phyloP scores from a whole-genome alignment of 2,888 invertebrate genomes.

The Scaptomyza parva region DNA sequence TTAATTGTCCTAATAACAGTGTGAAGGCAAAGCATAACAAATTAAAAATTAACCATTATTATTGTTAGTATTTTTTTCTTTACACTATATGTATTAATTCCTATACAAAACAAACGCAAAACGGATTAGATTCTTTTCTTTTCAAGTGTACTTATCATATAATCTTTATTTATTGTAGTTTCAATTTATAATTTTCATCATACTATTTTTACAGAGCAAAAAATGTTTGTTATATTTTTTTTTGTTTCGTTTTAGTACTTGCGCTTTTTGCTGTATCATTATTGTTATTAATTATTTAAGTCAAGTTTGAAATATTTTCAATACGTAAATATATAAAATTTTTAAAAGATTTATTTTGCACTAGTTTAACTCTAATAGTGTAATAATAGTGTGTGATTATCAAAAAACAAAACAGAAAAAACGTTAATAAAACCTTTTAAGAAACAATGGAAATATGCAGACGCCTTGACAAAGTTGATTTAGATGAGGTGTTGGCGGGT shows the following conservation, averaged over 20 bases:
- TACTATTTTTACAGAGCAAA: conserved; percentile 37
- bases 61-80: background rate
- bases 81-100: conserved; percentile 30
- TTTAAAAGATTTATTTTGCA: conserved; percentile 61
- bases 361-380: conserved; percentile 81
- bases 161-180: conserved; percentile 13
- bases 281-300: conserved; percentile 38
- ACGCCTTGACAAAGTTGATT: conserved; percentile 32
- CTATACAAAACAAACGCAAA: conserved; percentile 57
- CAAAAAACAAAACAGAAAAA: conserved; percentile 6
- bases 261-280: conserved; percentile 23
- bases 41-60: conserved; percentile 61
- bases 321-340: conserved; percentile 41
- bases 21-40: conserved; percentile 78
- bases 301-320: conserved; percentile 48
- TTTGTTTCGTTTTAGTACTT: conserved; percentile 38
- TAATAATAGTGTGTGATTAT: conserved; percentile 60
- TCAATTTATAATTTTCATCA: conserved; percentile 15
- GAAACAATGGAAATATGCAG: conserved; percentile 44
- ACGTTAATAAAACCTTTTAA: conserved; percentile 13
- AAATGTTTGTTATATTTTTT: conserved; percentile 32
- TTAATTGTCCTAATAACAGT: conserved; percentile 81
- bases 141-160: conserved; percentile 38
- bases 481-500: conserved; percentile 25
- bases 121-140: conserved; percentile 51